Evolutionary conservation across 2,888 invertebrate species (phyloP), one percentile per base, ranked within the genome.

Genomic region (Eucriotettix oculatus): DNA sequence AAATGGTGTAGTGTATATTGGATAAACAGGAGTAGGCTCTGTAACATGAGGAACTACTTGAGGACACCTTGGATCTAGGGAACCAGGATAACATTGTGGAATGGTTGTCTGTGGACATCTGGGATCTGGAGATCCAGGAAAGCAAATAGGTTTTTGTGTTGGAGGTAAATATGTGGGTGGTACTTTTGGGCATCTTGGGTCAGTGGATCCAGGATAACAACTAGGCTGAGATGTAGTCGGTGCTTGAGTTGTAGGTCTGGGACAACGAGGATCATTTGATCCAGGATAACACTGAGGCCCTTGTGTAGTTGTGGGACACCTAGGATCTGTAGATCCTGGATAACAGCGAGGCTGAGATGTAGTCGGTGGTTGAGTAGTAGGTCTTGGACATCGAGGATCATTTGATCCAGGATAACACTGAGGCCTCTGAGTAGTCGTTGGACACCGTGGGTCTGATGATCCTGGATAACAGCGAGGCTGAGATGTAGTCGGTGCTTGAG

Each of bases 261-360:
- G 64, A 29, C 62, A 64, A 12, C 55, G 10, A 62, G 61, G 61
- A 12, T 61, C 61, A 14, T 17, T 42, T 1, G 64, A 48, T n/a
- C 64, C 64, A 58, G 65, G 58, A 67, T 64, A 73, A 57, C 74
- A 75, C 5, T 67, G 66, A 2, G 70, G 71, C 42, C 53, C 54
- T 1, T 42, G 44, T 40, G 62, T 14, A 48, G 43, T n/a, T 29
- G 61, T 59, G 14, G 58, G 59, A 52, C 72, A 71, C 9, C 55
- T 10, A 63, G 61, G 58, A 16, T 61, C 61, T 16, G 43, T 42
- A 3, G 64, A 48, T n/a, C 64, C 64, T 58, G 66, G 58, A 66
- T 63, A 73, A 56, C 74, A 75, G 7, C 67, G 66, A 2, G 70
- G 71, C 17, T 60, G 16, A 44, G 41, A 41, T 41, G 55, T 12